A percentile compares a stretch with the other conserved stretches of the same genome.
Evolutionary conservation across 1,140 invertebrate species (phyloP).

Genomic region (Anoplophora glabripennis): DNA sequence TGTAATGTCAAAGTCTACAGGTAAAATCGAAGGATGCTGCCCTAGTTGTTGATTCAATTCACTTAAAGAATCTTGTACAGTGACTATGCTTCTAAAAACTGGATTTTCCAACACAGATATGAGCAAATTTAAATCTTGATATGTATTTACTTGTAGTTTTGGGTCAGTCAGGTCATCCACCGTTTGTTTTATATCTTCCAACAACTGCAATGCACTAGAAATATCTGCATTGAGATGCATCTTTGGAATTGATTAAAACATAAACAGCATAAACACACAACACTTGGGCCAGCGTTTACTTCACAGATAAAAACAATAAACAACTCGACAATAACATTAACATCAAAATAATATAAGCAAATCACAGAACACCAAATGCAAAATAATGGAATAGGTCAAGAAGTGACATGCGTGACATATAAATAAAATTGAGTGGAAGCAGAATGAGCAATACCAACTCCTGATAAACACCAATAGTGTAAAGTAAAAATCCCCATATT

Average conservation of each 20-base stretch:
- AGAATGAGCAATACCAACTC: too few relatives aligned
- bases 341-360: too few relatives aligned
- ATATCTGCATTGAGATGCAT: conserved; percentile 56
- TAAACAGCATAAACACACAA: conserved; percentile 1
- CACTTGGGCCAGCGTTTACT: neutral
- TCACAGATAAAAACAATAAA: too few relatives aligned
- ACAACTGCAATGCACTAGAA: conserved; percentile 72
- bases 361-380: too few relatives aligned
- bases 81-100: conserved; percentile 87
- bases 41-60: conserved; percentile 77
- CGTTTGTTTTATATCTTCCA: conserved; percentile 74
- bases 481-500: too few relatives aligned
- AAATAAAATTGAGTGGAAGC: too few relatives aligned
- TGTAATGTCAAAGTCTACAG: conserved; percentile 88
- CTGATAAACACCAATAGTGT: too few relatives aligned
- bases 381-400: too few relatives aligned
- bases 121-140: conserved; percentile 81
- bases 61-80: conserved; percentile 81
- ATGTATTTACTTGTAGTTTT: conserved; percentile 69
- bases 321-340: too few relatives aligned
- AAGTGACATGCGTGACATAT: too few relatives aligned
- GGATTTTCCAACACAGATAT: conserved; percentile 89
- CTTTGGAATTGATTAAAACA: conserved; percentile 5
- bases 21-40: conserved; percentile 87
- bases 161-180: conserved; percentile 71